Base-by-base conservation (phyloP, 2,888 invertebrate genomes). In the Carabus problematicus region DNA sequence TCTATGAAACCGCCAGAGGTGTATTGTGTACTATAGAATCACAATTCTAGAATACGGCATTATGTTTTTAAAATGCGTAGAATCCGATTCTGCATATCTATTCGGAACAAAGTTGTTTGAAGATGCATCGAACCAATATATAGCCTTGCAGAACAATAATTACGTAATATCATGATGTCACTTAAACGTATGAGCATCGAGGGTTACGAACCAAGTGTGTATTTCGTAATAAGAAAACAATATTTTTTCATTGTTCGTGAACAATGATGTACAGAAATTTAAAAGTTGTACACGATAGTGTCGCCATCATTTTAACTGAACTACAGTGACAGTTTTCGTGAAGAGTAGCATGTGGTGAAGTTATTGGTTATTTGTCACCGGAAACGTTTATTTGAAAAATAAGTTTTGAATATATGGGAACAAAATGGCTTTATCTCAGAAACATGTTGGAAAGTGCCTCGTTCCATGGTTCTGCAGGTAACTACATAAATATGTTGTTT, bases 401-500 rank as follows among this genome's bases (percentile, higher is more conserved):
- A 52, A 16, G 29, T 2, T 12, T 45, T 18, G 12, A 61, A 61
- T 47, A 61, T 45, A n/a, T 49, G 12, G 40, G 55, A 18, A 14
- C 43, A 72, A 56, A 64, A 80, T 80, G 80, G 77, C 80, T 18
- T 72, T 78, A 54, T 80, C 80, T 7, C 79, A 80, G 72, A 79
- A 79, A 71, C 77, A 79, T 71, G 42, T 40, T 42, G 70, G 70
- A 52, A 77, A 77, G 72, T 75, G 77, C n/a, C 61, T 81, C n/a
- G 80, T 81, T 9, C 82, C 82, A 12, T 82, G 81, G 81, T 81
- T 78, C 72, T 80, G 80, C 71, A 76, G 74, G 82, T 82, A 77
- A 76, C 70, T 72, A 42, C 19, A 56, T 49, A 18, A 61, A 54
- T 16, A 12, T 55, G 60, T 8, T 64, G 39, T 61, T 64, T 58